Percentiles rank a stretch among this genome's conserved stretches.
Conservation (phyloP, 2,888 invertebrate species). For the Itoplectis maculator region DNA sequence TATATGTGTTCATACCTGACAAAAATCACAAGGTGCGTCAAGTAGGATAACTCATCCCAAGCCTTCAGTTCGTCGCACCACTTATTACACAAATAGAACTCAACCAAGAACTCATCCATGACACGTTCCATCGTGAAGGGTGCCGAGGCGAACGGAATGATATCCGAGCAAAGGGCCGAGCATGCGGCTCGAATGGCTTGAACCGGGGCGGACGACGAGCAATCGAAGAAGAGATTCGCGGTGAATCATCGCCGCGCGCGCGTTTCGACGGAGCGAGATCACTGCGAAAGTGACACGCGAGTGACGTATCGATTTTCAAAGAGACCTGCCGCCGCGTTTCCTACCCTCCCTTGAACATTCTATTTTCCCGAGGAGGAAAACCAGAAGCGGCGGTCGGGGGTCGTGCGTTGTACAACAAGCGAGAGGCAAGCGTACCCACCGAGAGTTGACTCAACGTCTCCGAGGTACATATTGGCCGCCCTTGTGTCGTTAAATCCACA, state of each 20-base stretch:
- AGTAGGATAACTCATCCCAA: too few species aligned
- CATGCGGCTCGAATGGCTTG: neutral
- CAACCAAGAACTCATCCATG: too few species aligned
- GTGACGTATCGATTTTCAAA: constrained; percentile 39
- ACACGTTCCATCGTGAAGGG: too few species aligned
- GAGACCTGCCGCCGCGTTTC: neutral
- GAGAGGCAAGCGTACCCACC: constrained; percentile 6
- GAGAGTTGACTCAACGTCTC: constrained; percentile 49
- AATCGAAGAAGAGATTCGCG: constrained; percentile 40
- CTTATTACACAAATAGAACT: too few species aligned
- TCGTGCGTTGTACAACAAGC: constrained; percentile 12
- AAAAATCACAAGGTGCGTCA: too few species aligned
- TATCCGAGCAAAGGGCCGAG: neutral
- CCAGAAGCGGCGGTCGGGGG: constrained; percentile 1
- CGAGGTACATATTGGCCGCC: constrained; percentile 49
- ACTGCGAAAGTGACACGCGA: constrained; percentile 33
- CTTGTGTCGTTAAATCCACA: constrained; percentile 49
- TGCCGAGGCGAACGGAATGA: neutral
- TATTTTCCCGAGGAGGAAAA: constrained; percentile 16
- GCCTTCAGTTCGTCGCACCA: too few species aligned
- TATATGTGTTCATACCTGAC: too few species aligned
- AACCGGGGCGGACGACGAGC: constrained; percentile 2
- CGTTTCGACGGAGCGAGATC: neutral
- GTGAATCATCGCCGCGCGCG: neutral
- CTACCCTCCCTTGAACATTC: constrained; percentile 12